Conservation (phyloP, 2,113 vertebrate genomes). For the Gnathonemus longibarbis region DNA sequence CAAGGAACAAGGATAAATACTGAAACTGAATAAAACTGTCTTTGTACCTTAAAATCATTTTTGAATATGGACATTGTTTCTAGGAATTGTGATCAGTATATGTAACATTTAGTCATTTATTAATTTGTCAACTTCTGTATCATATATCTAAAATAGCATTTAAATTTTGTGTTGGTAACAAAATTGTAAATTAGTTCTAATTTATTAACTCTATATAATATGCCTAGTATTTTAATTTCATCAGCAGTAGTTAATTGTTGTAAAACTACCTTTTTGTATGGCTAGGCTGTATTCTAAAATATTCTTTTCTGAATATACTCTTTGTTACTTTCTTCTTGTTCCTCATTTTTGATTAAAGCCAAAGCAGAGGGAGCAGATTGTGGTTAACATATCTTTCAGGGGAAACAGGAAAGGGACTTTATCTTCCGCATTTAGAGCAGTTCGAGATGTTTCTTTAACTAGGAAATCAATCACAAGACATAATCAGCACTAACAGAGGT, state of each 20-base stretch:
- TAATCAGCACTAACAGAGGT: not conserved
- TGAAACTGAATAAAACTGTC: not conserved
- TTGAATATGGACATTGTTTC: not conserved
- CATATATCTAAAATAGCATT: not conserved
- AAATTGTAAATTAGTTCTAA: not conserved
- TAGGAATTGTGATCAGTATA: not conserved
- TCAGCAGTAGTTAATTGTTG: not conserved
- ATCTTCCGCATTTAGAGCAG: not conserved
- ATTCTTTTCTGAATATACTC: not conserved
- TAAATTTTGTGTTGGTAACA: not conserved
- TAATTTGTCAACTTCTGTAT: not conserved
- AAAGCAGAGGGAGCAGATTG: not conserved
- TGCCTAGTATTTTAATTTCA: not conserved
- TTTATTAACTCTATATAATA: not conserved
- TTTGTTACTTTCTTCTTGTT: constrained; percentile 30
- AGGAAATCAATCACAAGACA: not conserved
- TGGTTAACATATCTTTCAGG: not conserved
- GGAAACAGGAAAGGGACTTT: not conserved
- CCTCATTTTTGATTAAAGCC: constrained; percentile 18
- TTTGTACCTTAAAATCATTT: not conserved
- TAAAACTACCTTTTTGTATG: not conserved
- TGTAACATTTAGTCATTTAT: not conserved
- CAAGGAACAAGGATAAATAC: not conserved
- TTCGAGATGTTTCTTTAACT: not conserved
- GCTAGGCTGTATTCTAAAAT: not conserved